Evolutionary conservation across 2,113 vertebrate species (phyloP).

Genomic region (Boleophthalmus pectinirostris): DNA sequence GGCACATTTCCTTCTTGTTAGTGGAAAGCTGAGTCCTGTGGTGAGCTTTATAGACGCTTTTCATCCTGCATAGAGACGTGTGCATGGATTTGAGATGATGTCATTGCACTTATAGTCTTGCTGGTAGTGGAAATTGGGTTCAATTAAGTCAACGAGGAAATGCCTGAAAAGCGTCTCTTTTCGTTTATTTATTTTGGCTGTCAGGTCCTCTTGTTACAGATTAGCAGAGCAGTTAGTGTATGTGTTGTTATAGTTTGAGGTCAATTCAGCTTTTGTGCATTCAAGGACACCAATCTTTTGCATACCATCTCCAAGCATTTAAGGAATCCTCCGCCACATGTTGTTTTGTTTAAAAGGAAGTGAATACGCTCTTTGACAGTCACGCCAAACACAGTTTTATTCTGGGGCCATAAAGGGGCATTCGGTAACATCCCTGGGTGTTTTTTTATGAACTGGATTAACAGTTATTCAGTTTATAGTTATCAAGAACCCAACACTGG

Average conservation of each 20-base stretch:
- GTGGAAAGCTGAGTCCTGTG: conserved; percentile 17
- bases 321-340: conserved; percentile 59
- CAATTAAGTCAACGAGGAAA: neutral
- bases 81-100: conserved; percentile 14
- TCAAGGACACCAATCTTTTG: conserved; percentile 36
- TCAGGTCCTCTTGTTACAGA: neutral
- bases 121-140: neutral
- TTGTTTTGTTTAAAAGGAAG: conserved; percentile 63
- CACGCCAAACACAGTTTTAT: conserved; percentile 27
- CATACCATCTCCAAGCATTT: conserved; percentile 31
- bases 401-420: neutral
- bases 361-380: conserved; percentile 11
- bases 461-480: neutral
- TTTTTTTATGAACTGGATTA: neutral
- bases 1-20: conserved; percentile 33
- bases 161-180: neutral
- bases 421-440: neutral
- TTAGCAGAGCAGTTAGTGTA: neutral
- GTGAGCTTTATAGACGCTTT: conserved; percentile 19
- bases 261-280: conserved; percentile 7
- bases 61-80: neutral
- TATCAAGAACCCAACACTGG: neutral
- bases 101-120: conserved; percentile 1
- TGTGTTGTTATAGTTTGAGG: neutral
- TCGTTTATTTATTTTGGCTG: neutral